These are phyloP conservation scores for Actinia equina DNA, from an alignment of 64 coral and sea anemone genomes.

Conservation along the genomic window DNA sequence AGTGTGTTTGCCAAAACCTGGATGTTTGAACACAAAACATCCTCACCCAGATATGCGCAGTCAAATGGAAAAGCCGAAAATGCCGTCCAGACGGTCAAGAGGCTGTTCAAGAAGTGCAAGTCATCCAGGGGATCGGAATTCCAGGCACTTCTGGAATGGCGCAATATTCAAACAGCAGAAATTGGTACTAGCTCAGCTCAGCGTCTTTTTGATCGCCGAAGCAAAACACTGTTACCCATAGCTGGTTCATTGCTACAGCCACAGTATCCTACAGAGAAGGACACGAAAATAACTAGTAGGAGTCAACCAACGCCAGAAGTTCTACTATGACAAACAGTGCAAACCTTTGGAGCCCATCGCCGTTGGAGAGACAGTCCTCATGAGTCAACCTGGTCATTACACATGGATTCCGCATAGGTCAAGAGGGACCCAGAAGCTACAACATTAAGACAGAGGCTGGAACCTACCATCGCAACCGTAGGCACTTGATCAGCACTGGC, in stretches of 20 bases:
- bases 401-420: neutral
- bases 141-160: conserved; percentile 29
- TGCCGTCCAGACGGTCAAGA: conserved; percentile 3
- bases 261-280: conserved; percentile 20
- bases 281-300: conserved; percentile 26
- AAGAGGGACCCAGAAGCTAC: neutral
- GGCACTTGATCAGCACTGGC: neutral
- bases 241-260: neutral
- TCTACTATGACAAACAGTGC: conserved; percentile 15
- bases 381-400: neutral
- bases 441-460: neutral
- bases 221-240: neutral
- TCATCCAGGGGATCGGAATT: neutral
- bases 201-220: neutral
- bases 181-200: conserved; percentile 13
- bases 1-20: conserved; percentile 16
- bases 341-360: neutral
- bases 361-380: conserved; percentile 25
- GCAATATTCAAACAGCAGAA: conserved; percentile 19
- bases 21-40: conserved; percentile 34
- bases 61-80: conserved; percentile 26
- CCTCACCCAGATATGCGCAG: conserved; percentile 24
- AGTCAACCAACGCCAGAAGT: conserved; percentile 34
- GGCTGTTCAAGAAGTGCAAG: conserved; percentile 19
- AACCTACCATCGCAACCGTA: neutral